Evolutionary conservation across 2,797 vertebrate genomes (phyloP), one percentile per base, ranked within the genome.

Genomic region (Hypotaenidia okinawae): DNA sequence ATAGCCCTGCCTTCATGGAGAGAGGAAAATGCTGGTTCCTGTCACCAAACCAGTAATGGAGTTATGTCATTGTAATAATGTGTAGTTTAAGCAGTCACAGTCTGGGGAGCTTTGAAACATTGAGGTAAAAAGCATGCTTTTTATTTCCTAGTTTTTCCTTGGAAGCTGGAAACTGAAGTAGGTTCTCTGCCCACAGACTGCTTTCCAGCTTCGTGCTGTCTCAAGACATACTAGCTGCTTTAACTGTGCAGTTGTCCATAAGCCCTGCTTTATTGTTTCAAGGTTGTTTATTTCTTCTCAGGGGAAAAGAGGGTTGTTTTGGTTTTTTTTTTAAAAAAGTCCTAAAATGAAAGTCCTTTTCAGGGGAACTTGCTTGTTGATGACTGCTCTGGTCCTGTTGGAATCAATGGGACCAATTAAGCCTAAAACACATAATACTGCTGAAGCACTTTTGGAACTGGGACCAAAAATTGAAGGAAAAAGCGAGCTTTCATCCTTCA

Each of bases 401-500:
- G 59, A 93, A 85, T 96, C 92, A 68, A 49, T 83, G 92, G 93
- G 84, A 81, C 75, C 66, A 83, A 55, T 92, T 90, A 96, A 75
- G n/a, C 78, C 87, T 90, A 70, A 95, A 87, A 73, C 73, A 19
- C 62, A 8, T 5, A 87, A 75, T 74, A 33, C 49, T 85, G 76
- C 45, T 68, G 64, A 84, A 94, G 27, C 74, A 30, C 43, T 81
- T 90, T 89, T 89, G 73, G 75, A 92, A 35, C 39, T 63, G 81
- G 93, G 72, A 94, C 94, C 91, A 95, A 95, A 96, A 96, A 86
- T 30, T 87, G 87, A 85, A 96, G 82, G 89, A 66, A 93, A 91
- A 96, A 95, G 94, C 88, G 84, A 90, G 51, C 90, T 97, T 97
- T 96, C 83, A 72, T 75, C 89, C 58, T 85, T 96, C 94, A 94